Base-by-base conservation (phyloP, 1,140 invertebrate species). In the Panonychus citri region DNA sequence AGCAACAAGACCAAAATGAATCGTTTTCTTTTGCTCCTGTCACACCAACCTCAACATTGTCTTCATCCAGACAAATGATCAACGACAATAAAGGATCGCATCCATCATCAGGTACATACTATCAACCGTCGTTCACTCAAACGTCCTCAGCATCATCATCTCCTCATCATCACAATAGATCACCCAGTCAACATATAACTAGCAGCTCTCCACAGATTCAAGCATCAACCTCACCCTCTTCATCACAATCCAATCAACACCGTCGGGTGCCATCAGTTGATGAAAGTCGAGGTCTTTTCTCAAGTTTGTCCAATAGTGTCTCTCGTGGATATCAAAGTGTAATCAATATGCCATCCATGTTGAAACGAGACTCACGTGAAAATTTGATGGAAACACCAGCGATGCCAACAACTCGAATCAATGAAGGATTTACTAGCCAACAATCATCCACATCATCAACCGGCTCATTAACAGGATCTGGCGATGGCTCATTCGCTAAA, bases 311-410 rank as follows among this genome's bases (percentile, higher is more conserved):
- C 4, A 58, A 51, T 24, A 54, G 51, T 15, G 52, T 58, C 13
- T 49, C 26, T 21, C 40, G 43, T 25, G 57, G 57, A 21, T 58
- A 58, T 40, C 57, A 58, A 39, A 58, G 50, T 58, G 53, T 58
- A 8, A 24, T 58, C 12, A 58, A 49, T 46, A 17, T 56, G 52
- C 30, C 57, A 34, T 53, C 46, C 10, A 15, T 58, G 19, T 58
- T 58, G 17, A 54, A 55, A 37, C 10, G 34, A 37, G 56, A 57
- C 17, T 57, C 56, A 40, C 56, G 54, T 26, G 57, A 58, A 55
- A 30, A 46, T 3, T 13, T 46, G 25, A 13, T 19, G 25, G 21
- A 34, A n/a, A n/a, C n/a, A n/a, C n/a, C 10, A 53, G 8, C 52
- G 5, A 3, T 53, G 21, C 42, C 42, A 46, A 5, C 12, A 34